Evolutionary conservation across 2,888 invertebrate genomes (phyloP).

Genomic region (Drosophila vallismaia): DNA sequence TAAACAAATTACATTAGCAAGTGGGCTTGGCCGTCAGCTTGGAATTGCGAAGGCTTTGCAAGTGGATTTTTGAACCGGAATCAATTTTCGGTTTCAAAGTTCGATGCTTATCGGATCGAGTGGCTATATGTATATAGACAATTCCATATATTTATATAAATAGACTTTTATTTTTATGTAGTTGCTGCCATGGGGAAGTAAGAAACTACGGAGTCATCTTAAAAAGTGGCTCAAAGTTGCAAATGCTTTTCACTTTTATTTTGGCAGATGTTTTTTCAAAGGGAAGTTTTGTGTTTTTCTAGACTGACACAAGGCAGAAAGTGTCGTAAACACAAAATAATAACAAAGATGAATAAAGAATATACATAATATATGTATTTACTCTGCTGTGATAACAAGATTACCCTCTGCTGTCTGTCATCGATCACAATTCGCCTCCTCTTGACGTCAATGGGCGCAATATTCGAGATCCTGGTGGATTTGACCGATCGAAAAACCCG

Average conservation of each 20-base stretch:
- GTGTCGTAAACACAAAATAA: slow-evolving; percentile 47
- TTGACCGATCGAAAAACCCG: slow-evolving; percentile 55
- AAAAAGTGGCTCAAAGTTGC: neutral
- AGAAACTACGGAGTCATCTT: neutral
- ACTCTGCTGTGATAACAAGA: slow-evolving; percentile 44
- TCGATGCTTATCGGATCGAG: slow-evolving; percentile 40
- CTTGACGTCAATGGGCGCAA: slow-evolving; percentile 66
- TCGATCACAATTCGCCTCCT: slow-evolving; percentile 4
- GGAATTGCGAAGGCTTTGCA: slow-evolving; percentile 10
- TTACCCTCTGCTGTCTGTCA: slow-evolving; percentile 18
- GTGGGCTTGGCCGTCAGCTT: neutral
- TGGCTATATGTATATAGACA: neutral
- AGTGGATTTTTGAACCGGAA: slow-evolving; percentile 41
- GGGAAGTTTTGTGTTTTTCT: neutral
- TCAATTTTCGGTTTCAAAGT: slow-evolving; percentile 41
- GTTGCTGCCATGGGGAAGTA: slow-evolving; percentile 7
- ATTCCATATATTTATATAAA: neutral
- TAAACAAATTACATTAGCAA: slow-evolving; percentile 3
- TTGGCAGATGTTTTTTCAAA: neutral
- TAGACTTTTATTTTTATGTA: neutral
- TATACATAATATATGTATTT: neutral
- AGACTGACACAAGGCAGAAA: slow-evolving; percentile 1
- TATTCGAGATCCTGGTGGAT: slow-evolving; percentile 67
- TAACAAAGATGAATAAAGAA: slow-evolving; percentile 12
- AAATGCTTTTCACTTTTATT: neutral